Conservation (phyloP, 1,140 invertebrate species). For the Metopolophium dirhodum region DNA sequence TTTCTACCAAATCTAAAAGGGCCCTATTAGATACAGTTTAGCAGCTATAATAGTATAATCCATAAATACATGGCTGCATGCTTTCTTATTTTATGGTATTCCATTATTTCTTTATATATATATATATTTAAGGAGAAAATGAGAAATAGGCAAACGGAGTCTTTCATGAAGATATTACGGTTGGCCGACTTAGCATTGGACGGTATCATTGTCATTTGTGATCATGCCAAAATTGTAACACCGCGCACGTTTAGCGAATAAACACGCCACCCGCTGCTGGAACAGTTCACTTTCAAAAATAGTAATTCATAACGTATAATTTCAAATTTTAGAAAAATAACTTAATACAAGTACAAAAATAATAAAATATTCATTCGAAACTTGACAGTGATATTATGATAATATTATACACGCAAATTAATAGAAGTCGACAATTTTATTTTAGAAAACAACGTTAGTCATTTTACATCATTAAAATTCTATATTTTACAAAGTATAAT, state of each 20-base stretch:
- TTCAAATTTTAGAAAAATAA: background rate
- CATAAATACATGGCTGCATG: slow-evolving; percentile 30
- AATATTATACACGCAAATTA: background rate
- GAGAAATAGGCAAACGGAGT: slow-evolving; percentile 23
- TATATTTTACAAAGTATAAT: background rate
- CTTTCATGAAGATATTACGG: slow-evolving; percentile 52
- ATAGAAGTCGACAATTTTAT: background rate
- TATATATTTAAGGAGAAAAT: background rate
- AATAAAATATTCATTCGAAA: background rate
- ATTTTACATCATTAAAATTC: background rate
- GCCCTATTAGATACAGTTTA: slow-evolving; percentile 32
- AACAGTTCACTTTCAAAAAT: background rate
- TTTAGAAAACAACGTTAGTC: background rate
- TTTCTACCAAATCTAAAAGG: slow-evolving; percentile 19
- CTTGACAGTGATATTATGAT: background rate
- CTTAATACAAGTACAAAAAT: background rate
- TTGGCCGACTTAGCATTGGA: slow-evolving; percentile 42
- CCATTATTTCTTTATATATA: background rate
- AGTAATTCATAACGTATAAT: background rate
- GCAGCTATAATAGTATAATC: background rate
- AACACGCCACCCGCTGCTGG: background rate
- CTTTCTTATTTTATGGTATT: background rate
- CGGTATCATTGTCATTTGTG: slow-evolving; percentile 54
- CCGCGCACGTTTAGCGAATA: slow-evolving; percentile 20
- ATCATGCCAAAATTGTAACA: slow-evolving; percentile 41